Evolutionary conservation across 2,113 vertebrate species (phyloP), one percentile per base, ranked within the genome.

Genomic region (Sigmodon hispidus): DNA sequence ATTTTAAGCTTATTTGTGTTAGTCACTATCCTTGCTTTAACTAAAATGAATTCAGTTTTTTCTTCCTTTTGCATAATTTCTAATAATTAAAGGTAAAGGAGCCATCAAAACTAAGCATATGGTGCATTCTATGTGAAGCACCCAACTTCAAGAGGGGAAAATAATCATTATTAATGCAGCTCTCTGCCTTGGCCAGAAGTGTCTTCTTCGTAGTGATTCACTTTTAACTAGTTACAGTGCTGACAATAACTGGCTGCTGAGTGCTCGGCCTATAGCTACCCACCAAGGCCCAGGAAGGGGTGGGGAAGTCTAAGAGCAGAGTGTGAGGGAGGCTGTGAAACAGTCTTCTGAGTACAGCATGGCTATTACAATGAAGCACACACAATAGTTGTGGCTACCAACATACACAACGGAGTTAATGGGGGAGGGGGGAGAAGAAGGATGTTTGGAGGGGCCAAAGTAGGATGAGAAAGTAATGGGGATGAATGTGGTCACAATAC

Each of bases 1-100:
- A 69, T 85, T 95, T 87, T 85, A 72, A 92, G 16, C 45, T 69
- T 91, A 88, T 90, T 55, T 96, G 43, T 80, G 57, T 94, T 81
- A 95, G 61, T 16, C 55, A 93, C 81, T 90, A 90, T 40, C 36
- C 50, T 89, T 81, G 83, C 55, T 89, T 73, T 90, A 48, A 93
- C 55, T 84, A 90, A 96, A 93, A 80, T 70, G 8, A 75, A 95
- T 12, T 93, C 16, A 0, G 13, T 83, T 92, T 94, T 52, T 45
- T 63, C 45, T 76, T 92, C 48, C 45, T 77, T 94, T 90, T 76
- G 72, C 50, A 76, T 67, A n/a, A 79, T 73, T 90, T 36, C 65
- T 72, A 95, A 94, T 61, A 83, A 67, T 34, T 87, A 55, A 93
- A 87, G 57, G 21, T 43, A 92, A 85, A 84, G 3, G 45, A 67